These are phyloP conservation scores for Gallinago media DNA, from an alignment of 2,113 vertebrate species.

Conservation along the genomic window DNA sequence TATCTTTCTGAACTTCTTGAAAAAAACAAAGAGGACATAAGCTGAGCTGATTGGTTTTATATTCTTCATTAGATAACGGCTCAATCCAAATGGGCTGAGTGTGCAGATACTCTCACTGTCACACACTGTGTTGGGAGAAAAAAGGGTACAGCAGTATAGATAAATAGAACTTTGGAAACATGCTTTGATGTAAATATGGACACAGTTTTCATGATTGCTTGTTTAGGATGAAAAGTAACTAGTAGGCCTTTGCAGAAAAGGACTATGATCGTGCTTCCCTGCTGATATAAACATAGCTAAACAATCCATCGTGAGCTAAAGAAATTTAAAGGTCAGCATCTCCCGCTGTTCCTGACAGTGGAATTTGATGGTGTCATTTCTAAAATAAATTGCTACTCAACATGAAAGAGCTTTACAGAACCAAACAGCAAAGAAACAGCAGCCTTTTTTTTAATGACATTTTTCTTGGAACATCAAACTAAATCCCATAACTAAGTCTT, in stretches of 20 bases:
- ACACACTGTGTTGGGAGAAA: not conserved
- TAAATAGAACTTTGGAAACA: not conserved
- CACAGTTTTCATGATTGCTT: not conserved
- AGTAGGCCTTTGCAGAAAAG: not conserved
- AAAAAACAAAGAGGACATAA: not conserved
- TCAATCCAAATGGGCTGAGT: not conserved
- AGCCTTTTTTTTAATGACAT: not conserved
- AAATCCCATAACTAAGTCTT: not conserved
- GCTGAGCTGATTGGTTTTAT: not conserved
- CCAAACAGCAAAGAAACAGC: not conserved
- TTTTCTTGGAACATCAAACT: not conserved
- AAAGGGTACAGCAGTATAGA: not conserved
- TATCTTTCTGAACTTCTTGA: not conserved
- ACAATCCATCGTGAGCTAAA: not conserved
- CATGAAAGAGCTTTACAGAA: not conserved
- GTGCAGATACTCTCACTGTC: not conserved
- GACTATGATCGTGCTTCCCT: not conserved
- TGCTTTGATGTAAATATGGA: not conserved
- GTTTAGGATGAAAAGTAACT: not conserved
- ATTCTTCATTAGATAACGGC: not conserved
- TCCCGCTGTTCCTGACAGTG: not conserved
- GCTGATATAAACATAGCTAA: not conserved
- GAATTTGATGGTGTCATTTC: not conserved
- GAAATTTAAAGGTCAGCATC: constrained; percentile 3
- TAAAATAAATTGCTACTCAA: not conserved